Evolutionary conservation across 2,113 vertebrate genomes (phyloP).

Genomic region (Petromus typicus): DNA sequence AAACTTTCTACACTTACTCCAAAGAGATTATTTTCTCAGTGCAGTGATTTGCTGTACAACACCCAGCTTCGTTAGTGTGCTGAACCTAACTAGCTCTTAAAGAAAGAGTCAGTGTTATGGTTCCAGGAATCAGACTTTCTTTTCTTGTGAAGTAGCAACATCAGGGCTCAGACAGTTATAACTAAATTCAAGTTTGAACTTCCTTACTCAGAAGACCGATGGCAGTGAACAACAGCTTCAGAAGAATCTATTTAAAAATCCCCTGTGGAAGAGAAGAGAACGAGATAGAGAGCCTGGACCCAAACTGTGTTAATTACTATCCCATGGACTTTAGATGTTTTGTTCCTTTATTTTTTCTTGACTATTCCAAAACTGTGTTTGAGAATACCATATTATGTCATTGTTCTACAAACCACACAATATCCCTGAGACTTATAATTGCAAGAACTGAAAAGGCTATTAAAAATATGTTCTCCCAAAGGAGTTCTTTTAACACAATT

Average conservation of each 20-base stretch:
- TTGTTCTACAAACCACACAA: neutral
- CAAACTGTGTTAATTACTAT: neutral
- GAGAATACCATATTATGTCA: neutral
- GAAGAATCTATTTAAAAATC: conserved; percentile 47
- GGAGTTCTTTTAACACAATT: neutral
- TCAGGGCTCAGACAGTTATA: conserved; percentile 60
- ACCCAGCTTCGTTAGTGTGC: neutral
- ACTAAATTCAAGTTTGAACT: conserved; percentile 66
- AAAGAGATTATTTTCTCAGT: neutral
- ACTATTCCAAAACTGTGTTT: neutral
- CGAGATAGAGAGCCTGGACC: neutral
- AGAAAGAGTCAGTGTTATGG: neutral
- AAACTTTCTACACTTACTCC: neutral
- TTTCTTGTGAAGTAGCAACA: neutral
- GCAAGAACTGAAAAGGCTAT: neutral
- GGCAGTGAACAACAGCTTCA: conserved; percentile 49
- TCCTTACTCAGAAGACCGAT: conserved; percentile 25
- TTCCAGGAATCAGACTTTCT: conserved; percentile 32
- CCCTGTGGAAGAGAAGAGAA: neutral
- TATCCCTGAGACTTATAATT: neutral
- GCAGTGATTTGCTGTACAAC: neutral
- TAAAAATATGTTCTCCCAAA: neutral
- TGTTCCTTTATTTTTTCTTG: too few relatives aligned
- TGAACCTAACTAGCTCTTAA: neutral
- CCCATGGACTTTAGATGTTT: neutral